A percentile compares a stretch with the other conserved stretches of the same genome.
phyloP scores from a whole-genome alignment of 1,140 invertebrate species.

The Paramacrobiotus metropolitanus region DNA sequence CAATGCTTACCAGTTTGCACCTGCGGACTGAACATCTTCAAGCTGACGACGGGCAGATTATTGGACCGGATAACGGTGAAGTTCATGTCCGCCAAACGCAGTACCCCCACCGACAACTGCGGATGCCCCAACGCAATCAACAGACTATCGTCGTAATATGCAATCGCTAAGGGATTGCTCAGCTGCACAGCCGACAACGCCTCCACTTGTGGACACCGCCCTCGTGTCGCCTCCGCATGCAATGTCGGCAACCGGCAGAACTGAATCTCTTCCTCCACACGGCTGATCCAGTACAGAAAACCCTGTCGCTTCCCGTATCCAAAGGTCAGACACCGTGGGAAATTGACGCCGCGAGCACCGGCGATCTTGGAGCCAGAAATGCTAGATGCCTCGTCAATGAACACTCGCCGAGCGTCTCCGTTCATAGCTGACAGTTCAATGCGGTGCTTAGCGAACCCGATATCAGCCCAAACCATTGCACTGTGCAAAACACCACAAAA shows the following conservation, averaged over 20 bases:
- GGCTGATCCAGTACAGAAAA: neutral
- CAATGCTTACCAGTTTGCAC: slow-evolving; percentile 13
- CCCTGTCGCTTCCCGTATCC: neutral
- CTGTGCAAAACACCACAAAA: too few relatives aligned
- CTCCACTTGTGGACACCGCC: too few relatives aligned
- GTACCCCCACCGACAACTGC: neutral
- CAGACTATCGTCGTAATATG: neutral
- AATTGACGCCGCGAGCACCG: neutral
- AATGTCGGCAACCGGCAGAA: neutral
- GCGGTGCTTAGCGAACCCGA: neutral
- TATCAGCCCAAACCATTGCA: neutral
- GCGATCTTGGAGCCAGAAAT: too few relatives aligned
- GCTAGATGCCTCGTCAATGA: neutral
- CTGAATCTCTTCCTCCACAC: neutral
- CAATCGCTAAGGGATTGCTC: neutral
- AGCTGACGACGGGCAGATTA: neutral
- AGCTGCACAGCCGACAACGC: too few relatives aligned
- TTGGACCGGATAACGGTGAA: neutral
- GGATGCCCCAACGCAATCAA: neutral
- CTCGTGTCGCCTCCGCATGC: too few relatives aligned
- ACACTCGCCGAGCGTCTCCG: neutral
- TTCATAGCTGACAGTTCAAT: neutral
- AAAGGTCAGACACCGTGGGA: neutral
- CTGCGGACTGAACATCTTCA: slow-evolving; percentile 3
- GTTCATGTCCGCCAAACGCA: neutral